Conservation (phyloP, 2,888 invertebrate species). For the Andrena chrysosceles region DNA sequence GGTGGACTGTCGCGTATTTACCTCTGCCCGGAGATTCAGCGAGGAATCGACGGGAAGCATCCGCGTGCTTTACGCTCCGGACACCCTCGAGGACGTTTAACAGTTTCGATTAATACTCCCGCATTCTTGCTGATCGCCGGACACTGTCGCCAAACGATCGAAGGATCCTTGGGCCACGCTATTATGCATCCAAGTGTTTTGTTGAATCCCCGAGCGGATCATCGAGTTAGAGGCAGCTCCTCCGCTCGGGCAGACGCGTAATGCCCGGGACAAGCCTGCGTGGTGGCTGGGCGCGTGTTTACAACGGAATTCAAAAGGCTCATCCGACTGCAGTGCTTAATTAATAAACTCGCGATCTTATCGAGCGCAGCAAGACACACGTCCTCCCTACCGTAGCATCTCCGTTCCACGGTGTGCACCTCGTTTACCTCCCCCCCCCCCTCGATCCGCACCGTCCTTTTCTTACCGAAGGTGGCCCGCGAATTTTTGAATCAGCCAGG, state of each 20-base stretch:
- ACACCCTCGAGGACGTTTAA: not conserved
- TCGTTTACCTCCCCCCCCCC: conserved; percentile 1
- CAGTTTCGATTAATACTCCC: conserved; percentile 14
- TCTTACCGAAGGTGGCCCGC: conserved; percentile 50
- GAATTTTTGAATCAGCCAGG: conserved; percentile 67
- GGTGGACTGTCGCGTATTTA: not conserved
- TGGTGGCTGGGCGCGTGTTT: conserved; percentile 56
- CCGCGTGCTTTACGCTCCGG: not conserved
- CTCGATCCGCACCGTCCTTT: conserved; percentile 18
- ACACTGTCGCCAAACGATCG: not conserved
- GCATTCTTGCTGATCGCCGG: conserved; percentile 13
- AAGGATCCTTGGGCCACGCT: not conserved
- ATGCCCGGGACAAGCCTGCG: conserved; percentile 46
- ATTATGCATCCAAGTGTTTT: conserved; percentile 17
- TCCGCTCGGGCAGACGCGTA: conserved; percentile 22
- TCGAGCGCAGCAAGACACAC: conserved; percentile 69
- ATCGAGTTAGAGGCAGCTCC: conserved; percentile 49
- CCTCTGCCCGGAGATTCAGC: not conserved
- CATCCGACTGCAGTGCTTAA: conserved; percentile 67
- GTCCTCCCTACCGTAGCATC: conserved; percentile 50
- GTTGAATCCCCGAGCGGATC: conserved; percentile 24
- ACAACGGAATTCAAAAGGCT: conserved; percentile 63
- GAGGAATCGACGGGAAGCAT: not conserved
- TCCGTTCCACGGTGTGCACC: conserved; percentile 16
- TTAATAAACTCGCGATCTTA: conserved; percentile 76